Base-by-base conservation (phyloP, 2,113 vertebrate genomes). In the Myotis lucifugus region DNA sequence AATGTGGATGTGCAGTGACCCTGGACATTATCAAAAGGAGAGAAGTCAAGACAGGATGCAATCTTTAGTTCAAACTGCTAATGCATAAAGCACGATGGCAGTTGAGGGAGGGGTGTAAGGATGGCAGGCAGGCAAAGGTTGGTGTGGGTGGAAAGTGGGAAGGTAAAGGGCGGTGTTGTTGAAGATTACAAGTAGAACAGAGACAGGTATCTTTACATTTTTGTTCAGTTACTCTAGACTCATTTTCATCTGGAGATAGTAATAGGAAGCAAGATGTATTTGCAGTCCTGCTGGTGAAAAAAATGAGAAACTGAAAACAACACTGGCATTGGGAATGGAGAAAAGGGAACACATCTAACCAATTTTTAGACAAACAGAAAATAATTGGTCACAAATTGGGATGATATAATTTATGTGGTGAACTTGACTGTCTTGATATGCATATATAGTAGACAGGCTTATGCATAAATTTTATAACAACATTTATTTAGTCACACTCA, bases 91-190 rank as follows among this genome's bases (percentile, higher is more conserved):
- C 17, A 32, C 17, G 21, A 27, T 4, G 12, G 32, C 15, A 1
- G 6, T 3, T 6, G 12, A 61, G 46, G 8, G 3, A 40, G 1
- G 6, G 32, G 8, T 37, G 1, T n/a, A n/a, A 52, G 46, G 11
- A 40, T 0, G 17, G 3, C 4, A 10, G 32, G 25, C 8, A 11
- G n/a, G 27, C 5, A 42, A 19, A 82, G 5, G 2, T 17, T 1
- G 23, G 1, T 40, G 5, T 46, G 50, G 0, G 48, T 2, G 14
- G 23, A 54, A 42, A 11, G 18, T 25, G 3, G 3, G 29, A 9
- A 67, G 3, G 5, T 19, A 2, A 54, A 69, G 21, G 40, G 8
- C 67, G 11, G 0, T 9, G 2, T 5, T 0, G 2, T 23, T 66
- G 70, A 85, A 11, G 19, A 81, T 29, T 67, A 40, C 34, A 74